These are phyloP conservation scores for Mamestra configurata DNA, from an alignment of 1,140 invertebrate species.

Conservation along the genomic window DNA sequence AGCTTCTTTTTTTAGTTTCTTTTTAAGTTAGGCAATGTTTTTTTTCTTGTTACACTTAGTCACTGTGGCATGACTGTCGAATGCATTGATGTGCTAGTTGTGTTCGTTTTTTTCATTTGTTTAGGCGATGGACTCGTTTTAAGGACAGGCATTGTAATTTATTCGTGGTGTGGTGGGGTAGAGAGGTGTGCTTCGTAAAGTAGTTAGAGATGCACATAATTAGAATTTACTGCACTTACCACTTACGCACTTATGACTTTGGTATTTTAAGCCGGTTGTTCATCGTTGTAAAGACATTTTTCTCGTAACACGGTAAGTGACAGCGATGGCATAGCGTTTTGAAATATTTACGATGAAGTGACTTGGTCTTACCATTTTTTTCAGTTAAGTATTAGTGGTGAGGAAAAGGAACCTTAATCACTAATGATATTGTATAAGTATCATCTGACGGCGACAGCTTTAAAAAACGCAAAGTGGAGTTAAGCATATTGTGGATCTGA, in stretches of 20 bases:
- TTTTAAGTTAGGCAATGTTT: constrained; percentile 61
- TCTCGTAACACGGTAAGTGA: background rate
- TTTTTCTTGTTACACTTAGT: constrained; percentile 66
- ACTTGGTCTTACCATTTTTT: no score
- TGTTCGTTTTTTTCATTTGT: constrained; percentile 47
- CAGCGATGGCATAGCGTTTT: background rate
- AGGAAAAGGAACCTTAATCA: no score
- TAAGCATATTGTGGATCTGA: no score
- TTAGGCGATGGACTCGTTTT: constrained; percentile 10
- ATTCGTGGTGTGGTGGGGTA: constrained; percentile 7
- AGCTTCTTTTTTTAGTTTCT: constrained; percentile 55
- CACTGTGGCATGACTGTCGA: constrained; percentile 67
- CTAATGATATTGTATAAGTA: no score
- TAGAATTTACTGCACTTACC: background rate
- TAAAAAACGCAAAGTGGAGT: no score
- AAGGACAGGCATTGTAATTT: background rate
- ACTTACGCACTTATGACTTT: constrained; percentile 2
- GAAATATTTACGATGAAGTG: no score
- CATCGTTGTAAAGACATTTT: background rate
- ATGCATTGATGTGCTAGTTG: constrained; percentile 50
- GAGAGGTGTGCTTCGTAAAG: constrained; percentile 4
- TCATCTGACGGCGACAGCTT: no score
- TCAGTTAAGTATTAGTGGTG: no score
- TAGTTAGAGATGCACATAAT: constrained; percentile 21
- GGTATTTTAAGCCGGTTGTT: background rate